A percentile compares a stretch with the other conserved stretches of the same genome.
These are phyloP conservation scores for Eriosoma lanigerum DNA, from an alignment of 1,140 invertebrate genomes.

Conservation along the genomic window DNA sequence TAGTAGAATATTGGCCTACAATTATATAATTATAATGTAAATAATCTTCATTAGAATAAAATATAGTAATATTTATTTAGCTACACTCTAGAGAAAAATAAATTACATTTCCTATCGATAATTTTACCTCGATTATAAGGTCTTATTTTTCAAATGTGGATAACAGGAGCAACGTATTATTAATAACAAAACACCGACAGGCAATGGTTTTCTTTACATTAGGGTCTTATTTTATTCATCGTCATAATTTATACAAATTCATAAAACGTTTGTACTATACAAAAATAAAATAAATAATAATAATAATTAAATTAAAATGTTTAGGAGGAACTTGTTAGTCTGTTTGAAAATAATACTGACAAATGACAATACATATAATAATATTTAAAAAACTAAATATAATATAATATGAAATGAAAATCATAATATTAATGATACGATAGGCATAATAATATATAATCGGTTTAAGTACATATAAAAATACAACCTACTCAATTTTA, in stretches of 20 bases:
- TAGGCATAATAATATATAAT: not conserved
- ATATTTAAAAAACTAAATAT: not conserved
- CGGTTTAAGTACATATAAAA: conserved; percentile 49
- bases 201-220: not conserved
- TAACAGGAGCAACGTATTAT: no score
- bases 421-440: not conserved
- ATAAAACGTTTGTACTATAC: conserved; percentile 27
- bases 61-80: no score
- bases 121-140: no score
- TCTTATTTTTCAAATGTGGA: no score
- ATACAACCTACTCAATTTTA: conserved; percentile 36
- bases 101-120: no score
- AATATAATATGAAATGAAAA: not conserved
- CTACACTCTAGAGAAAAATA: no score
- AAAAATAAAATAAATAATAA: conserved; percentile 11
- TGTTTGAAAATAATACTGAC: conserved; percentile 41
- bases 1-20: no score
- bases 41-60: no score
- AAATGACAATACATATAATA: no score
- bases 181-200: not conserved
- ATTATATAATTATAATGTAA: no score
- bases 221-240: not conserved
- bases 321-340: conserved; percentile 27
- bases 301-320: conserved; percentile 11
- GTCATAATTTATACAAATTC: conserved; percentile 21